A percentile compares a stretch with the other conserved stretches of the same genome.
Conservation (phyloP, 1,140 invertebrate species). For the Pissodes strobi region DNA sequence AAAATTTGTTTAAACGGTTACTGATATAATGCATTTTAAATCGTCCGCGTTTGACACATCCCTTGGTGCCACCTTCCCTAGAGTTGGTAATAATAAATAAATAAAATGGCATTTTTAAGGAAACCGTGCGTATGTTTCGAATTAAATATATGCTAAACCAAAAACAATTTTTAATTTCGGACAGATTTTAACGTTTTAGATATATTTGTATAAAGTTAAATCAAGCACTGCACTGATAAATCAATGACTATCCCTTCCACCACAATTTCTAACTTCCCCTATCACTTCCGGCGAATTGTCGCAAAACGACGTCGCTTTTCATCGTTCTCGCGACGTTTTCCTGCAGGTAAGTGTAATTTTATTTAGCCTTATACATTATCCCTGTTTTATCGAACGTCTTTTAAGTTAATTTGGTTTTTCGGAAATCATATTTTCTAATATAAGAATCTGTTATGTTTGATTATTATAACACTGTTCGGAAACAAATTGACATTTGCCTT, state of each 20-base stretch:
- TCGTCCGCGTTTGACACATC: conserved; percentile 3
- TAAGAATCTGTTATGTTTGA: too few species aligned
- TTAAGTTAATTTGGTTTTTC: too few species aligned
- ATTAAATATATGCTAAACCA: background rate
- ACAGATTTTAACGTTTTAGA: too few species aligned
- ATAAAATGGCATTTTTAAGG: background rate
- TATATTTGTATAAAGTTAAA: too few species aligned
- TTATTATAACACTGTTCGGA: too few species aligned
- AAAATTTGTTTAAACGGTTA: too few species aligned
- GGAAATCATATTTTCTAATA: too few species aligned
- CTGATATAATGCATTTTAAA: too few species aligned
- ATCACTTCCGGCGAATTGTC: conserved; percentile 46
- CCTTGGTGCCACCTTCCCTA: background rate
- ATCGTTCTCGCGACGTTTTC: conserved; percentile 46
- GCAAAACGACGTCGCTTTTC: conserved; percentile 34
- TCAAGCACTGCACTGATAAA: conserved; percentile 30
- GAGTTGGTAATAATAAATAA: conserved; percentile 1
- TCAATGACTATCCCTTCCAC: conserved; percentile 45
- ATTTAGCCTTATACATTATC: too few species aligned
- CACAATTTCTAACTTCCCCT: conserved; percentile 38
- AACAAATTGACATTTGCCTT: too few species aligned
- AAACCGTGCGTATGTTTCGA: background rate
- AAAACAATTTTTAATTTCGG: too few species aligned
- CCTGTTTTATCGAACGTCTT: too few species aligned
- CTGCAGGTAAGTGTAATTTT: conserved; percentile 49